Evolutionary conservation across 1,140 invertebrate species (phyloP).

Genomic region (Drosophila pachea): DNA sequence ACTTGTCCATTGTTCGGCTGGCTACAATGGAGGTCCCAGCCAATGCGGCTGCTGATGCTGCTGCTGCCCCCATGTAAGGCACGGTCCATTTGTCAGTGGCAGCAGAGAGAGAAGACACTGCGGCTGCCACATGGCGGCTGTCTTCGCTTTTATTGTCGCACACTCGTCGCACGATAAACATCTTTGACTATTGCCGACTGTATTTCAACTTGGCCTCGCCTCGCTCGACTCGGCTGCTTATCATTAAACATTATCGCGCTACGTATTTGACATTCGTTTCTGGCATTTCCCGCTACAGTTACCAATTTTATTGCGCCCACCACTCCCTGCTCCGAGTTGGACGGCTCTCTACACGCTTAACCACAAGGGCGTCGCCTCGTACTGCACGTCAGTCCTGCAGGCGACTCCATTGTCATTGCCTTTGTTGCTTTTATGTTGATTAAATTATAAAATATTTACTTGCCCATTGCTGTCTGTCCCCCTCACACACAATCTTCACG

Average conservation of each 20-base stretch:
- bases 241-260: conserved; percentile 73
- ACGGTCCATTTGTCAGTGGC: conserved; percentile 72
- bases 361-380: conserved; percentile 33
- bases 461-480: conserved; percentile 14
- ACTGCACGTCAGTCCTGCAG: conserved; percentile 14
- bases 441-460: conserved; percentile 78
- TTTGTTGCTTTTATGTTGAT: conserved; percentile 78
- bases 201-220: conserved; percentile 50
- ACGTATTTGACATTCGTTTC: conserved; percentile 54
- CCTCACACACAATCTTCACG: not conserved
- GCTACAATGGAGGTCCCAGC: conserved; percentile 42
- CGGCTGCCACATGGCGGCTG: conserved; percentile 48
- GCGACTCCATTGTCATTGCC: conserved; percentile 40
- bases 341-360: conserved; percentile 12
- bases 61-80: conserved; percentile 65
- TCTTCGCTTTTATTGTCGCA: conserved; percentile 74
- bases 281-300: conserved; percentile 13
- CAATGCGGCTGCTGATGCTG: no score
- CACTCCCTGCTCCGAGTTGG: not conserved
- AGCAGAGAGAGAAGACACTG: conserved; percentile 11
- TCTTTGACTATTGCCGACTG: conserved; percentile 72
- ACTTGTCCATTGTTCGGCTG: conserved; percentile 69
- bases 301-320: conserved; percentile 53
- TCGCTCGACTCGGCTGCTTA: conserved; percentile 45
- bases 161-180: conserved; percentile 71